Percentiles rank a stretch among this genome's conserved stretches.
Evolutionary conservation across 2,888 invertebrate genomes (phyloP).

Genomic region (Chloroclystis v-ata): DNA sequence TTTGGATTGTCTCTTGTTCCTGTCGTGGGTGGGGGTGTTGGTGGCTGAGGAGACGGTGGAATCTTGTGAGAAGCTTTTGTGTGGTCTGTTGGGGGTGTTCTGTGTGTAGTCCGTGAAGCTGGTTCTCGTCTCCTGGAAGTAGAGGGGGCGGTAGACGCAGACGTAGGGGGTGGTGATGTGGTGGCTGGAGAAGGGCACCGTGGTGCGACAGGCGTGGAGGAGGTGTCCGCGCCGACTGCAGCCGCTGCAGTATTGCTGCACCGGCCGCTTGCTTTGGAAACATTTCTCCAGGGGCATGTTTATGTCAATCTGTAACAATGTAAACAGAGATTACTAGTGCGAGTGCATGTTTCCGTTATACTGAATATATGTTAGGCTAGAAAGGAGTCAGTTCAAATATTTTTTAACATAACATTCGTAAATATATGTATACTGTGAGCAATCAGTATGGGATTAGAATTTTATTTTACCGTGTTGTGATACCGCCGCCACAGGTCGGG

Average conservation of each 20-base stretch:
- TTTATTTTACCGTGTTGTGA: too few relatives aligned
- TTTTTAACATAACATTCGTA: too few relatives aligned
- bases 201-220: conserved; percentile 56
- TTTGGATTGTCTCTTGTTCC: conserved; percentile 59
- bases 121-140: conserved; percentile 12
- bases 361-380: too few relatives aligned
- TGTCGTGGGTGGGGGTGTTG: conserved; percentile 10
- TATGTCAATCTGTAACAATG: conserved; percentile 59
- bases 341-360: too few relatives aligned
- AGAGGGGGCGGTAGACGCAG: conserved; percentile 49
- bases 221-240: conserved; percentile 77
- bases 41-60: conserved; percentile 20
- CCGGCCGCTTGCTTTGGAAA: conserved; percentile 46
- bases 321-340: too few relatives aligned
- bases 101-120: neutral
- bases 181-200: conserved; percentile 60
- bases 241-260: conserved; percentile 73
- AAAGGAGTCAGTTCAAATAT: too few relatives aligned
- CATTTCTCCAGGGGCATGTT: conserved; percentile 55
- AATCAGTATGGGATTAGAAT: too few relatives aligned
- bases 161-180: conserved; percentile 64
- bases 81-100: neutral
- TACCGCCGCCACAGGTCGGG: too few relatives aligned
- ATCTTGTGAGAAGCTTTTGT: conserved; percentile 32
- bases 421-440: too few relatives aligned